Evolutionary conservation across 2,888 invertebrate species (phyloP), one percentile per base, ranked within the genome.

Genomic region (Cryptosula pallasiana): DNA sequence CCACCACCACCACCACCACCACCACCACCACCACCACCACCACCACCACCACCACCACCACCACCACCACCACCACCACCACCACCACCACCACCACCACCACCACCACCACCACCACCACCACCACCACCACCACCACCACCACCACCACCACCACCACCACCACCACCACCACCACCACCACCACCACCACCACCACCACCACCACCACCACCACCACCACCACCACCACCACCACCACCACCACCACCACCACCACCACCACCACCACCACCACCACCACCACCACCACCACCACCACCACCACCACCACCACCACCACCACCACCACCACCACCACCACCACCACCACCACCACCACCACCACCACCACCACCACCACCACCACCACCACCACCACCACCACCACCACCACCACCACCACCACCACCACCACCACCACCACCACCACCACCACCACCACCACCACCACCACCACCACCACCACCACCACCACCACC

Each of bases 1-100:
- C 69, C 32, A 69, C 69, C 32, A 69, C 69, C 32, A 69, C 69
- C 32, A 69, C 69, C 32, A 69, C 69, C 32, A 69, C 69, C 32
- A 69, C 69, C 32, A 69, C 69, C 32, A 69, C 69, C 32, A 69
- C 69, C 32, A 69, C 69, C 32, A 69, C 69, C 32, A 69, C 69
- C 32, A 69, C 69, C 32, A 69, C 69, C 32, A 69, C 69, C 32
- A 69, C 69, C 32, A 69, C 69, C 32, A 69, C 69, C 32, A 69
- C 69, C 32, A 69, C 69, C 32, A 69, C 69, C 32, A 69, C 69
- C 32, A 69, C 69, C 32, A 69, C 69, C 32, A 69, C 69, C 32
- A 69, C 69, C 32, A 69, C 69, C 32, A 69, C 69, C 32, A 69
- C 69, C 32, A 69, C 69, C 32, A 69, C 69, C 32, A 69, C 69